A percentile compares a stretch with the other conserved stretches of the same genome.
Evolutionary conservation across 2,888 invertebrate species (phyloP).

Genomic region (Capitulum mitella): DNA sequence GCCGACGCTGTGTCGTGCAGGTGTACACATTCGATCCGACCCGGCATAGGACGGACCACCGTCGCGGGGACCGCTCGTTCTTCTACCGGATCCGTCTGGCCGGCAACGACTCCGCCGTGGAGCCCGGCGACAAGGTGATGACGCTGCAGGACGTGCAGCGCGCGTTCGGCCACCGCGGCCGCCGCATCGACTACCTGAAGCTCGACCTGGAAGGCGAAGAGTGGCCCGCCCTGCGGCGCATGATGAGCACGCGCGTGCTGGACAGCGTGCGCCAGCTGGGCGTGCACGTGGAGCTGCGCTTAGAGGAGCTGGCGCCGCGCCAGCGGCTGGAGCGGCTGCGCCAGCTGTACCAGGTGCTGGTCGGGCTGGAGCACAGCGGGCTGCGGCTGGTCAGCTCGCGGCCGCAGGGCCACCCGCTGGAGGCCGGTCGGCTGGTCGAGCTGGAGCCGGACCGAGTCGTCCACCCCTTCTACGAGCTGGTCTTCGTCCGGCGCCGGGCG

Average conservation of each 20-base stretch:
- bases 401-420: not conserved
- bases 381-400: constrained; percentile 13
- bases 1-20: too few species aligned
- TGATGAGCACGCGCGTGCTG: constrained; percentile 15
- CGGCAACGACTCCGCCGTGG: constrained; percentile 6
- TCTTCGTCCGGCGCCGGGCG: not conserved
- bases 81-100: not conserved
- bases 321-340: not conserved
- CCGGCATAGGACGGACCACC: not conserved
- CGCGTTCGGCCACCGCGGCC: not conserved
- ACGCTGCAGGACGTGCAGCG: not conserved
- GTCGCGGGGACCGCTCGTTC: not conserved
- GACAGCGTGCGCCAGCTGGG: constrained; percentile 1
- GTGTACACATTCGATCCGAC: constrained; percentile 6
- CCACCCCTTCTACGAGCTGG: not conserved
- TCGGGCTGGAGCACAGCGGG: constrained; percentile 21
- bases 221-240: constrained; percentile 15
- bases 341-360: constrained; percentile 11
- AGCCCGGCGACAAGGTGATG: constrained; percentile 16
- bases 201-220: constrained; percentile 22
- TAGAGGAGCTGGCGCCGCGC: not conserved
- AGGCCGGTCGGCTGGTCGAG: not conserved
- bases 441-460: not conserved
- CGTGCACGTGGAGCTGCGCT: not conserved
- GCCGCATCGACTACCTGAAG: constrained; percentile 3